Evolutionary conservation across 1,140 invertebrate species (phyloP).

Genomic region (Mesaphorura yosii): DNA sequence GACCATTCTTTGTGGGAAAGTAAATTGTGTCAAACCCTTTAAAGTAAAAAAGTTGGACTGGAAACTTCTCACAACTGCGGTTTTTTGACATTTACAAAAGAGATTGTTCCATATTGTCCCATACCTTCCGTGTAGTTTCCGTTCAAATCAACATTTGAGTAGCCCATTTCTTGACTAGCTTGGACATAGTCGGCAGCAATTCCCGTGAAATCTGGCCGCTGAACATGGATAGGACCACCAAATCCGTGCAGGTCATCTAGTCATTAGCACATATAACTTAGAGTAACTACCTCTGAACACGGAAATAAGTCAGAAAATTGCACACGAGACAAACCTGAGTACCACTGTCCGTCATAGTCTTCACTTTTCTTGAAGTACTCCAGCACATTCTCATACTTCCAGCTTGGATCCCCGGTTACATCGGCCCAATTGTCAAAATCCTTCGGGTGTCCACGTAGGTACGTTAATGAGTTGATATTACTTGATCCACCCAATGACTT

Average conservation of each 20-base stretch:
- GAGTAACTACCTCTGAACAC: not conserved
- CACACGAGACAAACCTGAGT: slow-evolving; percentile 18
- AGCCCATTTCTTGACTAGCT: slow-evolving; percentile 22
- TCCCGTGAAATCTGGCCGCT: slow-evolving; percentile 11
- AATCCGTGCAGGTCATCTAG: slow-evolving; percentile 16
- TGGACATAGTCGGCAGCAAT: slow-evolving; percentile 9
- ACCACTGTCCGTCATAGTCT: slow-evolving; percentile 22
- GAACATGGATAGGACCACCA: slow-evolving; percentile 17
- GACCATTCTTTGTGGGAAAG: slow-evolving; percentile 11
- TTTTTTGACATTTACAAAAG: too few species aligned
- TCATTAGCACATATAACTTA: not conserved
- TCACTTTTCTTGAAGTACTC: slow-evolving; percentile 23
- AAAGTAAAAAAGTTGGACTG: not conserved
- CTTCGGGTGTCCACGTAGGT: slow-evolving; percentile 15
- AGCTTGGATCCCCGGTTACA: slow-evolving; percentile 12
- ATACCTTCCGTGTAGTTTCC: slow-evolving; percentile 21
- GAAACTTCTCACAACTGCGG: too few species aligned
- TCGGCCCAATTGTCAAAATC: slow-evolving; percentile 28
- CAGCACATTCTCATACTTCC: slow-evolving; percentile 18
- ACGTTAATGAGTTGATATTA: slow-evolving; percentile 13
- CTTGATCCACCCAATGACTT: slow-evolving; percentile 18
- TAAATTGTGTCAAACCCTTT: slow-evolving; percentile 22
- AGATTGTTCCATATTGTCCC: not conserved
- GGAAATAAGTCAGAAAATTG: too few species aligned
- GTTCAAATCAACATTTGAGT: slow-evolving; percentile 18